Percentiles rank a stretch among this genome's conserved stretches.
These are phyloP conservation scores for Darevskia nairensis DNA, from an alignment of 2,797 vertebrate species.

Conservation along the genomic window DNA sequence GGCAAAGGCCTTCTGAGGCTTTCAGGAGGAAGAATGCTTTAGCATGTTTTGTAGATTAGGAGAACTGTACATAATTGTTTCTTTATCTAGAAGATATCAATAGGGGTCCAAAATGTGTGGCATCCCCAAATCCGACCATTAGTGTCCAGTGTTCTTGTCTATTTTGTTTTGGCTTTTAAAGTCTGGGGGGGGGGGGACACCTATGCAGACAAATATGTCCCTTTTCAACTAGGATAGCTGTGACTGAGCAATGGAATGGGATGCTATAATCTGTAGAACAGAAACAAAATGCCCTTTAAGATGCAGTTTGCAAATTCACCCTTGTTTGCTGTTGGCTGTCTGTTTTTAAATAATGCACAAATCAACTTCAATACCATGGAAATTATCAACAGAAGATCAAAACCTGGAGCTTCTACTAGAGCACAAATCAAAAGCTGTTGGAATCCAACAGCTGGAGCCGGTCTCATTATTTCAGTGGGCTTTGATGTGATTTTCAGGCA, in stretches of 20 bases:
- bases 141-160: background rate
- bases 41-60: background rate
- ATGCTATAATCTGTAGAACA: conserved; percentile 46
- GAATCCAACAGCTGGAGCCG: conserved; percentile 82
- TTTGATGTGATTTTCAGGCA: conserved; percentile 85
- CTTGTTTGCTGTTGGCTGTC: conserved; percentile 71
- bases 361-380: conserved; percentile 79
- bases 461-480: conserved; percentile 81
- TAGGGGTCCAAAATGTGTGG: background rate
- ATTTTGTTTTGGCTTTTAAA: background rate
- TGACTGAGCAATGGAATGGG: conserved; percentile 16
- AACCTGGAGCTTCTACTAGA: conserved; percentile 80
- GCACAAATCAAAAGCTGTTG: conserved; percentile 83
- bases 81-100: conserved; percentile 27
- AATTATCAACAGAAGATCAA: conserved; percentile 85
- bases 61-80: conserved; percentile 9
- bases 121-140: background rate
- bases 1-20: conserved; percentile 13
- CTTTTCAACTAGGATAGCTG: conserved; percentile 37
- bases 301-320: conserved; percentile 76
- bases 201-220: background rate
- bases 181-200: background rate
- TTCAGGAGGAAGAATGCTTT: background rate
- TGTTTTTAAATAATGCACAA: conserved; percentile 80
- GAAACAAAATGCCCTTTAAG: conserved; percentile 69